Evolutionary conservation across 64 coral and sea anemone genomes (phyloP).

Genomic region (Orbicella faveolata): DNA sequence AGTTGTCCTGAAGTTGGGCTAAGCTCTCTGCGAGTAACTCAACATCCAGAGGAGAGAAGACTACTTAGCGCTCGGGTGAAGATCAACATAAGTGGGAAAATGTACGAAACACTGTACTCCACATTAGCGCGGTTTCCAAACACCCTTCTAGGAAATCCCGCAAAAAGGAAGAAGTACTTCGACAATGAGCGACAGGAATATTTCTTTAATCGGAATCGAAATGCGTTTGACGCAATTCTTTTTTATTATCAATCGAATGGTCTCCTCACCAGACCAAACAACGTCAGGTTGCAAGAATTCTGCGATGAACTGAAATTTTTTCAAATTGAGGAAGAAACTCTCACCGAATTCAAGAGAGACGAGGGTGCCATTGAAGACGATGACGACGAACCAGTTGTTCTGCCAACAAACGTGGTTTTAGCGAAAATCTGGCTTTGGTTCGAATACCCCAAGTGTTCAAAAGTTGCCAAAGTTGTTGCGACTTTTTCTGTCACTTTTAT

Average conservation of each 20-base stretch:
- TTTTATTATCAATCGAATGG: slow-evolving; percentile 98
- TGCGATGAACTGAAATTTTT: slow-evolving; percentile 84
- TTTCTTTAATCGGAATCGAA: slow-evolving; percentile 91
- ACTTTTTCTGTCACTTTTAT: slow-evolving; percentile 54
- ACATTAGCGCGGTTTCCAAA: slow-evolving; percentile 84
- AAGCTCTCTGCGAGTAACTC: not conserved
- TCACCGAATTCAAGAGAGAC: slow-evolving; percentile 56
- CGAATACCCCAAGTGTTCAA: slow-evolving; percentile 56
- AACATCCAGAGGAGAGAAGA: not conserved
- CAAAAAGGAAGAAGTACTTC: slow-evolving; percentile 70
- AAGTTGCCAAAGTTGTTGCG: slow-evolving; percentile 44
- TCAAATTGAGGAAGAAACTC: slow-evolving; percentile 64
- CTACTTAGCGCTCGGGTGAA: slow-evolving; percentile 46
- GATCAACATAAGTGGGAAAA: slow-evolving; percentile 78
- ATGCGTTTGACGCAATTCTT: slow-evolving; percentile 92
- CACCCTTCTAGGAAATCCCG: slow-evolving; percentile 78
- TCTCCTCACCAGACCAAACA: slow-evolving; percentile 64
- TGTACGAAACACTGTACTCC: slow-evolving; percentile 85
- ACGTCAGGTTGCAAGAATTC: slow-evolving; percentile 70
- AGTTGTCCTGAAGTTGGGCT: slow-evolving; percentile 26
- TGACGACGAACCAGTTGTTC: not conserved
- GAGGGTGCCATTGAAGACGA: slow-evolving; percentile 51
- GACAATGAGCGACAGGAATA: slow-evolving; percentile 60
- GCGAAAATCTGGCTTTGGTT: slow-evolving; percentile 58
- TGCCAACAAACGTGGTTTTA: slow-evolving; percentile 22